Evolutionary conservation across 1,140 invertebrate species (phyloP).

Genomic region (Drosophila pectinifera): DNA sequence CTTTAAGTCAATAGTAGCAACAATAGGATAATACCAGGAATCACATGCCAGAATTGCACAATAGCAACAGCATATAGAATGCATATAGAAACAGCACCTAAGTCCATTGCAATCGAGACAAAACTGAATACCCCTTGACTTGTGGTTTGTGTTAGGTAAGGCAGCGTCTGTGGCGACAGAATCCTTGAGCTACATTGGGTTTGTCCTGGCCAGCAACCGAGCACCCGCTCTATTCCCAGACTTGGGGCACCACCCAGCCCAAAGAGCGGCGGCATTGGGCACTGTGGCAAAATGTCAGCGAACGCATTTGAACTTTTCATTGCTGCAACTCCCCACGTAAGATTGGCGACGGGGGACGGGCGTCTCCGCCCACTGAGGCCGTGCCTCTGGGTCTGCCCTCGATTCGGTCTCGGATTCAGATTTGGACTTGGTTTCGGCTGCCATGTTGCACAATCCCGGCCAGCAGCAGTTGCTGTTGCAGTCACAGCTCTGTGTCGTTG

Average conservation of each 20-base stretch:
- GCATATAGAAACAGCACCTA: neutral
- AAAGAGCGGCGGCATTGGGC: slow-evolving; percentile 55
- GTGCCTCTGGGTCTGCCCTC: slow-evolving; percentile 35
- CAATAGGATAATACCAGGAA: neutral
- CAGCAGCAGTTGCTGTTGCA: slow-evolving; percentile 11
- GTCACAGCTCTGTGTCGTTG: slow-evolving; percentile 67
- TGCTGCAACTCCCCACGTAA: slow-evolving; percentile 51
- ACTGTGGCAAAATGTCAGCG: slow-evolving; percentile 69
- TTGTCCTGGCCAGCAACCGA: slow-evolving; percentile 33
- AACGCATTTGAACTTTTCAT: slow-evolving; percentile 76
- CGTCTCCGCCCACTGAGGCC: slow-evolving; percentile 41
- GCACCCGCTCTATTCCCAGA: neutral
- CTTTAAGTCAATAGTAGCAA: neutral
- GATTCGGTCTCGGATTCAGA: slow-evolving; percentile 16
- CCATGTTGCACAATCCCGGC: slow-evolving; percentile 62
- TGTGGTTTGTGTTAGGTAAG: slow-evolving; percentile 38
- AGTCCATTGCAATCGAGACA: slow-evolving; percentile 8
- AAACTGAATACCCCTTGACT: slow-evolving; percentile 7
- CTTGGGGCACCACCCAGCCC: neutral
- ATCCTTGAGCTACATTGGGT: slow-evolving; percentile 66
- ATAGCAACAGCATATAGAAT: neutral
- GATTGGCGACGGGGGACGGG: neutral
- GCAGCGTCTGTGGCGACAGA: slow-evolving; percentile 23
- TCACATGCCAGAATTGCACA: neutral
- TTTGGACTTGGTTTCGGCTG: slow-evolving; percentile 21